A percentile compares a stretch with the other conserved stretches of the same genome.
phyloP scores from a whole-genome alignment of 1,140 invertebrate genomes.

The Diprion similis region DNA sequence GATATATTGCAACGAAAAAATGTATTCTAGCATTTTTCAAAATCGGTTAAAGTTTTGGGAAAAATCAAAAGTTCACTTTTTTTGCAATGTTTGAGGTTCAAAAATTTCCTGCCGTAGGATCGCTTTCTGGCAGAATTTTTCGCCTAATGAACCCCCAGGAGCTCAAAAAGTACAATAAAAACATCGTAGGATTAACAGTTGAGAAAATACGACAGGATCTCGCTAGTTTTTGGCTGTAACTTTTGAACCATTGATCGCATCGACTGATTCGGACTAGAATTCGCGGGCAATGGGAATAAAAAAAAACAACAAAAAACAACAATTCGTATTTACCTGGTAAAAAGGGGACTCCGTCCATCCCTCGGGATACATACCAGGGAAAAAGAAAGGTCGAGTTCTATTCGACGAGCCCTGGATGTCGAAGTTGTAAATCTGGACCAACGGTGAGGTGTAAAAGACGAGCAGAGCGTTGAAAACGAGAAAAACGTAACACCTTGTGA shows the following conservation, averaged over 20 bases:
- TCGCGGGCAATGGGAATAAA: not conserved
- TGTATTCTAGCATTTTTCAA: no score
- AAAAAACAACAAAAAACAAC: not conserved
- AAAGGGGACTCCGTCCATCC: constrained; percentile 36
- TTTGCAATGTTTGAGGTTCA: no score
- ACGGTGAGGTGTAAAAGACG: constrained; percentile 39
- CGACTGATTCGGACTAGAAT: not conserved
- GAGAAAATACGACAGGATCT: not conserved
- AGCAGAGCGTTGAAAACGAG: constrained; percentile 39
- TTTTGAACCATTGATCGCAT: not conserved
- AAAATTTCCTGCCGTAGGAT: no score
- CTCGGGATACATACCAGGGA: constrained; percentile 38
- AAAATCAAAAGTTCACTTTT: no score
- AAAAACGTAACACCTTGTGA: constrained; percentile 38
- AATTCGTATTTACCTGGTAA: constrained; percentile 32
- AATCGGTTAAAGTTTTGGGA: no score
- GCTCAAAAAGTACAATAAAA: constrained; percentile 8
- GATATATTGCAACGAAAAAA: no score
- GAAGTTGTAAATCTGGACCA: constrained; percentile 28
- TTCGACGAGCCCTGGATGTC: constrained; percentile 11
- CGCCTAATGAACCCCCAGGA: no score
- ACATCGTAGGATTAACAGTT: not conserved
- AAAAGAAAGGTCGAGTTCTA: constrained; percentile 35
- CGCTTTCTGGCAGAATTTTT: no score
- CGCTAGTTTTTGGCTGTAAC: not conserved